A percentile compares a stretch with the other conserved stretches of the same genome.
phyloP scores from a whole-genome alignment of 2,797 vertebrate species.

The Amniataba percoides region DNA sequence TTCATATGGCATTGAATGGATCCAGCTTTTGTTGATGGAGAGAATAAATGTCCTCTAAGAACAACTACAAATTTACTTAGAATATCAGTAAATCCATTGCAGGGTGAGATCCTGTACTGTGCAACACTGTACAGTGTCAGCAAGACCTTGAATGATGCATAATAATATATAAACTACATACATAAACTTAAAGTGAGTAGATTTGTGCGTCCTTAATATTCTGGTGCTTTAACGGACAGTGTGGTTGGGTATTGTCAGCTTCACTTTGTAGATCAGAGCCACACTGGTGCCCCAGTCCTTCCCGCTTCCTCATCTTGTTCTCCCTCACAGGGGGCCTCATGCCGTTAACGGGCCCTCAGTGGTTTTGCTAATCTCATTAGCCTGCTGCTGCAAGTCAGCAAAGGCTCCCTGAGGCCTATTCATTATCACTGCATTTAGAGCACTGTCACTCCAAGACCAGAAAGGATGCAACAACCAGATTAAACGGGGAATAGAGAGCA shows the following conservation, averaged over 20 bases:
- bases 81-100: constrained; percentile 16
- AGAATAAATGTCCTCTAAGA: constrained; percentile 3
- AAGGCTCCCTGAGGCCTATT: constrained; percentile 71
- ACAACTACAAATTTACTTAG: background rate
- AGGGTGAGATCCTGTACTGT: constrained; percentile 17
- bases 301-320: constrained; percentile 41
- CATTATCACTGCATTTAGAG: constrained; percentile 73
- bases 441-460: constrained; percentile 59
- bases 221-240: background rate
- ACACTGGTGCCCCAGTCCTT: constrained; percentile 25
- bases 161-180: background rate
- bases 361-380: constrained; percentile 76
- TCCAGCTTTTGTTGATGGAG: constrained; percentile 13
- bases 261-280: constrained; percentile 37
- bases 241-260: background rate
- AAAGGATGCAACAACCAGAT: constrained; percentile 50
- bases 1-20: background rate
- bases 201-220: background rate
- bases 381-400: constrained; percentile 72
- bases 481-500: constrained; percentile 35
- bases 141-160: background rate
- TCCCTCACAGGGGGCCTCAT: constrained; percentile 44
- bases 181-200: background rate
- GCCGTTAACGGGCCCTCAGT: constrained; percentile 56
- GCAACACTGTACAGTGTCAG: background rate